phyloP scores from a whole-genome alignment of 92 coral and sea anemone species.

The Phenganax stokvisi region DNA sequence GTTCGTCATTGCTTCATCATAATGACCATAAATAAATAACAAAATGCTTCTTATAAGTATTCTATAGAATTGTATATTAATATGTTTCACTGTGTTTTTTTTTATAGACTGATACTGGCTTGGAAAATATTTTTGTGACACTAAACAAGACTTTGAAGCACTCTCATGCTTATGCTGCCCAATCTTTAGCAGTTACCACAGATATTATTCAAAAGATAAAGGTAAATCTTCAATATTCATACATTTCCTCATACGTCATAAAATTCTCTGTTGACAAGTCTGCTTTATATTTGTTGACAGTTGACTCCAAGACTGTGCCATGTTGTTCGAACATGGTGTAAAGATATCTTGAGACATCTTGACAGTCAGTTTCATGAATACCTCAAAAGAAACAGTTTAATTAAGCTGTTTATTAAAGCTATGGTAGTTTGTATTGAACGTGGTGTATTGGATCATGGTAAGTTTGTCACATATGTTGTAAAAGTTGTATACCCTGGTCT shows the following conservation, averaged over 20 bases:
- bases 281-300: not conserved
- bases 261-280: too few relatives aligned
- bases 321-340: conserved; percentile 1
- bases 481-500: not conserved
- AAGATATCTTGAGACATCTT: not conserved
- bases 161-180: not conserved
- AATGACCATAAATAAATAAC: too few relatives aligned
- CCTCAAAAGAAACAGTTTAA: not conserved
- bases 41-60: too few relatives aligned
- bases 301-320: not conserved
- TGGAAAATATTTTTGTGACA: not conserved
- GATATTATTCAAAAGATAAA: not conserved
- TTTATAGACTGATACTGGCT: not conserved
- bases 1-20: not conserved
- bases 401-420: conserved; percentile 18
- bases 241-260: too few relatives aligned
- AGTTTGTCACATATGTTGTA: not conserved
- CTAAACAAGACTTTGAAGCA: not conserved
- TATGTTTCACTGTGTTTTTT: not conserved
- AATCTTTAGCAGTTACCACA: conserved; percentile 22
- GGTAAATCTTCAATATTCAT: not conserved
- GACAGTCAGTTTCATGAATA: not conserved
- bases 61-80: not conserved
- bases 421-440: not conserved
- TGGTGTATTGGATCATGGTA: not conserved